Evolutionary conservation across 1,140 invertebrate species (phyloP), one percentile per base, ranked within the genome.

Genomic region (Rhyzopertha dominica): DNA sequence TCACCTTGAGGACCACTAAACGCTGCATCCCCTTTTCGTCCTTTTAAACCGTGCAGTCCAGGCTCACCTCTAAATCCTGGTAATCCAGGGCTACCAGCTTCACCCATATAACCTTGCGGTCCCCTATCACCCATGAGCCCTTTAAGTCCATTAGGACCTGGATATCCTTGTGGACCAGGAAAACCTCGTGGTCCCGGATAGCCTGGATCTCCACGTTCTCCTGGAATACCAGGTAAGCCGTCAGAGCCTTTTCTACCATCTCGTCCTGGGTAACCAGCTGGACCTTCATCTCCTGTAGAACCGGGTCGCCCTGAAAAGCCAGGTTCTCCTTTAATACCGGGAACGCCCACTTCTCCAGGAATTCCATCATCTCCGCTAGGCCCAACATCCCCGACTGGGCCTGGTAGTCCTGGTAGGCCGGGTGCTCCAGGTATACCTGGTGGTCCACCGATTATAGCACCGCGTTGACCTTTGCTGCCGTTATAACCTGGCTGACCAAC

Each of bases 401-500:
- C 85, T 5, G 75, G 66, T 4, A 74, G 72, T 26, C 87, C 69
- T 14, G 56, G 39, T 17, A 39, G 12, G 16, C 75, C 67, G 8
- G 47, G 31, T 2, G 13, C 18, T 7, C 79, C 80, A 17, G 69
- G 56, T 32, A 68, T 69, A 2, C 79, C 79, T 29, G 67, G 67
- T 0, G 50, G 54, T 13, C 79, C 79, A 8, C 52, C 60, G 3
- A 51, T 24, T 49, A 82, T 73, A 9, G 69, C 63, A 8, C 79
- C 79, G 23, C 61, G 56, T 40, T 62, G 62, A 29, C 71, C 68
- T 47, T 59, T 57, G 7, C 42, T 29, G 8, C 89, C 89, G 74
- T 73, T 0, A 60, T 48, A 26, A 84, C 85, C 85, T 45, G 71
- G 64, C 43, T 80, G 72, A 41, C 85, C 85, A 54, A 79, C 80